These are phyloP conservation scores for Acanthopleura granulata DNA, from an alignment of 2,888 invertebrate species.

Conservation along the genomic window DNA sequence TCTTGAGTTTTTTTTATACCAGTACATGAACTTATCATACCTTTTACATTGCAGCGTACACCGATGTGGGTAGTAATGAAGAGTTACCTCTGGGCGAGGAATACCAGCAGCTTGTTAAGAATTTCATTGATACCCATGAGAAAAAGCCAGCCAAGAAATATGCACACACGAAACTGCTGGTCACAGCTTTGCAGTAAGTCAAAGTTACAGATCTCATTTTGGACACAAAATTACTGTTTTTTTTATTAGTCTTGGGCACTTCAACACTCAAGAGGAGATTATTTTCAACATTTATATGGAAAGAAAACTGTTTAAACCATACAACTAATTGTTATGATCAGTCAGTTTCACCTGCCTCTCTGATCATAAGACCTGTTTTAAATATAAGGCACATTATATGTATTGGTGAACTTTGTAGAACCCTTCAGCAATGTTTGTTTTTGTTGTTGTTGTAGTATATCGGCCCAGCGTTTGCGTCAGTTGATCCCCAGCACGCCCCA, in stretches of 20 bases:
- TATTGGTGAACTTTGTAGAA: no score
- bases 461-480: constrained; percentile 45
- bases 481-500: constrained; percentile 37
- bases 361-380: no score
- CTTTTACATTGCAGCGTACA: constrained; percentile 54
- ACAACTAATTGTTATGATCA: no score
- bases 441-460: constrained; percentile 43
- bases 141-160: constrained; percentile 57
- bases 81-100: constrained; percentile 67
- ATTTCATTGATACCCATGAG: constrained; percentile 56
- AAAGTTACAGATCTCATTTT: no score
- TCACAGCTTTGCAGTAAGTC: constrained; percentile 65
- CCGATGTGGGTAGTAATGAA: constrained; percentile 63
- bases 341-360: no score
- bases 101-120: constrained; percentile 64
- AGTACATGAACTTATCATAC: not conserved
- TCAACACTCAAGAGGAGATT: no score
- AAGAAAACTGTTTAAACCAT: no score
- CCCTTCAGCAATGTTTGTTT: not conserved
- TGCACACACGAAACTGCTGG: constrained; percentile 51
- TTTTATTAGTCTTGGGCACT: no score
- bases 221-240: no score
- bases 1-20: no score
- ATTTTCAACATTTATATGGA: no score
- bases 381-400: no score